Conservation (phyloP, 2,797 vertebrate genomes). For the Lagocephalus sceleratus region DNA sequence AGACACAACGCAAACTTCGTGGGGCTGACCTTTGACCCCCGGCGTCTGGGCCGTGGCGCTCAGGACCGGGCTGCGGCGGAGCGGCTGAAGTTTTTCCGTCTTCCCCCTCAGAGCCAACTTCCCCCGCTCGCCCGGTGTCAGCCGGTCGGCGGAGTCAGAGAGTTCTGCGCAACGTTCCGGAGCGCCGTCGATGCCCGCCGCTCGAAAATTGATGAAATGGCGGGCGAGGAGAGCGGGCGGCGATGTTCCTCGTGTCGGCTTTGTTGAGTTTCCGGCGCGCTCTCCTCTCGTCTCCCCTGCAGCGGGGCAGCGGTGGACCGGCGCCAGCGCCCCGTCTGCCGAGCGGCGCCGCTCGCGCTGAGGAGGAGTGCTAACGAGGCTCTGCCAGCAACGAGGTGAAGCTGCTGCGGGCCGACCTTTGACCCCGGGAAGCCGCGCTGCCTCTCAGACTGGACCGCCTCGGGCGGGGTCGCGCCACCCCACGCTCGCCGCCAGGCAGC, state of each 20-base stretch:
- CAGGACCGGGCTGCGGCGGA: background rate
- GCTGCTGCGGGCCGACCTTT: constrained; percentile 48
- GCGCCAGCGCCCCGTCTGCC: constrained; percentile 50
- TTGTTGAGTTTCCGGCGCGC: constrained; percentile 45
- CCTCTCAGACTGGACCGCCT: constrained; percentile 47
- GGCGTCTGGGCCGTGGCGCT: background rate
- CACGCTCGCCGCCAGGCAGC: constrained; percentile 42
- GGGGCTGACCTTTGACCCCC: too few relatives aligned
- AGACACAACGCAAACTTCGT: too few relatives aligned
- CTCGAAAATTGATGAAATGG: constrained; percentile 37
- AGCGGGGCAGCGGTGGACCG: constrained; percentile 44
- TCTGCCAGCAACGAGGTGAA: constrained; percentile 50
- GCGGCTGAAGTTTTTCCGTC: constrained; percentile 11
- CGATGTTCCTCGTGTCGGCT: constrained; percentile 50
- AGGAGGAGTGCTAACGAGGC: constrained; percentile 54
- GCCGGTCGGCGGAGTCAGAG: constrained; percentile 34
- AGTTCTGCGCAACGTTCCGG: constrained; percentile 44
- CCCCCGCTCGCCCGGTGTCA: constrained; percentile 30
- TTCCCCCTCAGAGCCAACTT: constrained; percentile 29
- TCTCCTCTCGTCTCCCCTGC: constrained; percentile 47
- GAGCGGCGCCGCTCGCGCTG: constrained; percentile 30
- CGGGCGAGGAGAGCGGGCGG: constrained; percentile 22
- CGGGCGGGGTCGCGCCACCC: constrained; percentile 33
- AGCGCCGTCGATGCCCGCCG: constrained; percentile 17
- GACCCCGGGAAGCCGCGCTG: constrained; percentile 39